phyloP scores from a whole-genome alignment of 2,113 vertebrate genomes.

The Xiphorhynchus elegans region DNA sequence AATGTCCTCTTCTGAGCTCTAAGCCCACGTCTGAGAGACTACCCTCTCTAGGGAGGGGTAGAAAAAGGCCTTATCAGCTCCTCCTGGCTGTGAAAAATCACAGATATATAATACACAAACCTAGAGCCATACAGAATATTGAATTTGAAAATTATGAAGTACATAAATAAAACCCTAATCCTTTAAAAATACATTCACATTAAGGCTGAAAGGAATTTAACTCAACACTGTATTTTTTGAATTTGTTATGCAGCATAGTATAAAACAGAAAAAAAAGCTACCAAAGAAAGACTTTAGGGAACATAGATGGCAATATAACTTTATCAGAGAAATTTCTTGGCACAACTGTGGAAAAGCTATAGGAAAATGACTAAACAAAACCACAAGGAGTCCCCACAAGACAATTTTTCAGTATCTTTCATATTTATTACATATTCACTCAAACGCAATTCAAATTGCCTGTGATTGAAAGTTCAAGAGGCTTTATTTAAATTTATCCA shows the following conservation, averaged over 20 bases:
- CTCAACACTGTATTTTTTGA: background rate
- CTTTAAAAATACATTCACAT: background rate
- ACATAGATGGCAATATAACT: background rate
- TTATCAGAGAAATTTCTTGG: background rate
- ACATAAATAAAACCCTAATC: background rate
- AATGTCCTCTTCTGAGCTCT: background rate
- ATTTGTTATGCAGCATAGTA: background rate
- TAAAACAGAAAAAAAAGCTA: background rate
- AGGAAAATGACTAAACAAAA: conserved; percentile 27
- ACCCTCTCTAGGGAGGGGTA: background rate
- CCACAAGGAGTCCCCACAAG: conserved; percentile 63
- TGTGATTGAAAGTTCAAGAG: conserved; percentile 12
- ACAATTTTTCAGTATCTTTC: conserved; percentile 23
- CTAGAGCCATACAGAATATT: background rate
- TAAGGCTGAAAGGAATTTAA: background rate
- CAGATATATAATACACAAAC: background rate
- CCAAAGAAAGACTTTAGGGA: background rate
- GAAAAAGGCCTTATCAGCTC: background rate
- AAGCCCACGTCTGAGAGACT: background rate
- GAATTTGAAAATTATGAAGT: background rate
- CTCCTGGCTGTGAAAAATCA: background rate
- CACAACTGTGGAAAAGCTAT: background rate
- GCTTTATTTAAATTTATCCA: background rate
- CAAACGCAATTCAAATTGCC: background rate
- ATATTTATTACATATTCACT: background rate